Base-by-base conservation (phyloP, 2,797 vertebrate species). In the Semaprochilodus insignis region DNA sequence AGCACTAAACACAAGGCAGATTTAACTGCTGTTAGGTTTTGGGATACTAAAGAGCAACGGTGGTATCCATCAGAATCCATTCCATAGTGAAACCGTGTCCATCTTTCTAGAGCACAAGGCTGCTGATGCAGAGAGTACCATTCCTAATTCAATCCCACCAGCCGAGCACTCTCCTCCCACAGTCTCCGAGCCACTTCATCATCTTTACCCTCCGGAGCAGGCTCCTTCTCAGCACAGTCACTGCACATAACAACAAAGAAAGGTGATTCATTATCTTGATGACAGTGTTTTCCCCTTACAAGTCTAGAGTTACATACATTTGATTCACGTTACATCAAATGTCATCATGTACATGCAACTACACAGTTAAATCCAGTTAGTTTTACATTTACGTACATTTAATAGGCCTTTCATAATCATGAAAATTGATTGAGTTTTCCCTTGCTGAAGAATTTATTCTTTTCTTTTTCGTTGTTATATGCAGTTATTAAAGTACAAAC, bases 131-230 rank as follows among this genome's bases (percentile, higher is more conserved):
- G 34, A 74, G 51, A 34, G 25, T 74, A 78, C 19, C 31, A 57
- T 19, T 59, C 25, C 5, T 77, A 44, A 59, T 71, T 77, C 17
- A 85, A 36, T n/a, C 85, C 86, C 59, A 88, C 87, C 69, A 95
- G 92, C 71, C 92, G 88, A 60, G 92, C 95, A 87, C 95, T 96
- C 73, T 93, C 88, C 0, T 86, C 90, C 95, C 95, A 96, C 11
- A 96, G 92, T 74, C 91, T 89, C 80, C 88, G 90, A 54, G 94
- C 94, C 0, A 90, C 85, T 0, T 88, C 90, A 21, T 94, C 91
- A 67, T 95, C 93, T 31, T 91, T 91, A 63, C 88, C 95, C 55
- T 90, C 85, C 3, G 91, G 80, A 74, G 95, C 93, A 5, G 94
- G 80, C 0, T 93, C 89, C 0, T 91, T 90, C 83, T 93, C 90